Evolutionary conservation across 2,888 invertebrate genomes (phyloP), one percentile per base, ranked within the genome.

Genomic region (Drosophila nr. medialis): DNA sequence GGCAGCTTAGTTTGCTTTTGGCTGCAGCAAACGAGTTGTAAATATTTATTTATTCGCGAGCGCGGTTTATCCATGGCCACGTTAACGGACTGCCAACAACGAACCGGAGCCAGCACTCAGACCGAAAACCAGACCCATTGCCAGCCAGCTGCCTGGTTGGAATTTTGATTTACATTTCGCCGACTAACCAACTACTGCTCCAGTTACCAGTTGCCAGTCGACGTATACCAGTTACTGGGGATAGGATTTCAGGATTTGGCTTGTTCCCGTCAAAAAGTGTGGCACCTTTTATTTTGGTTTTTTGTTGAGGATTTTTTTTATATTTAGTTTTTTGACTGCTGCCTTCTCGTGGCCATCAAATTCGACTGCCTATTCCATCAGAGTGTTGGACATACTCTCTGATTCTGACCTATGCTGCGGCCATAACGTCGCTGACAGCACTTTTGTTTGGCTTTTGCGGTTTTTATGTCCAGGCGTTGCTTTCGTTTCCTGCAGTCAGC

Each of bases 1-100:
- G 76, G 73, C 68, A 72, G 72, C 60, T 79, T 77, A 75, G 86
- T 77, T 84, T 90, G 81, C 85, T 86, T 74, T 86, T 89, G 86
- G 88, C 77, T 87, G 90, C 80, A 86, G 90, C 87, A 87, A 87
- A 87, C 87, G 87, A 87, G 90, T 87, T 87, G 90, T 87, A 87
- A 87, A 87, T 87, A 87, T 87, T 87, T 87, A 87, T 87, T 90
- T 87, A 89, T 87, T 90, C 90, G 81, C 81, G 86, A 73, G 67
- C 74, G 87, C 81, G 90, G 86, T 72, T 83, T 83, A 83, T 79
- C 80, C 82, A 75, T 51, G 71, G 75, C 66, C 82, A 81, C 74
- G 79, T 70, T 73, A 78, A 81, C 81, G 72, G 79, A 73, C 74
- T 81, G 81, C 64, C 72, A 80, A 53, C 77, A 53, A 30, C 58